Conservation (phyloP, 1,140 invertebrate genomes). For the Condylostylus longicornis region DNA sequence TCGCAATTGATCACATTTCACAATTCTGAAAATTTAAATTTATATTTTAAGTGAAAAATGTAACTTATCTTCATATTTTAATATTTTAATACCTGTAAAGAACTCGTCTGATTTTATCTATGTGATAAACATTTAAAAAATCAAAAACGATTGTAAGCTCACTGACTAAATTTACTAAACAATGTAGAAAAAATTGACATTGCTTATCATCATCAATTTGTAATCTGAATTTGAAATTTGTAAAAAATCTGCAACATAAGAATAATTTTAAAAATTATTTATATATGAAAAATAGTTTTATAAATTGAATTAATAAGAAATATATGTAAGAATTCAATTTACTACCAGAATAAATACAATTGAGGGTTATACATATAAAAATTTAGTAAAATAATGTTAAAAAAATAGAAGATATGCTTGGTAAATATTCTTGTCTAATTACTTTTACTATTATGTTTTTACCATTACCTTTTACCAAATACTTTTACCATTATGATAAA, state of each 20-base stretch:
- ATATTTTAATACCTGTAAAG: slow-evolving; percentile 19
- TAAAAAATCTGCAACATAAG: slow-evolving; percentile 20
- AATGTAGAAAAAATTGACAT: slow-evolving; percentile 23
- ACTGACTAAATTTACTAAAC: slow-evolving; percentile 19
- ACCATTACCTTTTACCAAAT: too few relatives aligned
- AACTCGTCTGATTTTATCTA: slow-evolving; percentile 25
- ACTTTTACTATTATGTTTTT: too few relatives aligned
- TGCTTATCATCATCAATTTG: slow-evolving; percentile 24
- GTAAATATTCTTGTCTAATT: too few relatives aligned
- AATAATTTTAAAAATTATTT: not conserved
- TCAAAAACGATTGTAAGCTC: slow-evolving; percentile 27
- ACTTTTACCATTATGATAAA: too few relatives aligned
- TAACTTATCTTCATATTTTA: not conserved
- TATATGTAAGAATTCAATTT: slow-evolving; percentile 1
- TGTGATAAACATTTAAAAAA: slow-evolving; percentile 26
- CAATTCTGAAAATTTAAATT: slow-evolving; percentile 14
- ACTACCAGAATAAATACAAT: slow-evolving; percentile 1
- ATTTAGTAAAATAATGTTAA: too few relatives aligned
- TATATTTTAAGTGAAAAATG: not conserved
- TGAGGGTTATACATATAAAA: not conserved
- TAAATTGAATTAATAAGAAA: slow-evolving; percentile 4
- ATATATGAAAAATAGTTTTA: not conserved
- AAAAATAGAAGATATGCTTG: too few relatives aligned
- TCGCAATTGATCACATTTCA: slow-evolving; percentile 27
- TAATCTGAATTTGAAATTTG: slow-evolving; percentile 23